Conservation (phyloP, 2,113 vertebrate species). For the Crotalus viridis region DNA sequence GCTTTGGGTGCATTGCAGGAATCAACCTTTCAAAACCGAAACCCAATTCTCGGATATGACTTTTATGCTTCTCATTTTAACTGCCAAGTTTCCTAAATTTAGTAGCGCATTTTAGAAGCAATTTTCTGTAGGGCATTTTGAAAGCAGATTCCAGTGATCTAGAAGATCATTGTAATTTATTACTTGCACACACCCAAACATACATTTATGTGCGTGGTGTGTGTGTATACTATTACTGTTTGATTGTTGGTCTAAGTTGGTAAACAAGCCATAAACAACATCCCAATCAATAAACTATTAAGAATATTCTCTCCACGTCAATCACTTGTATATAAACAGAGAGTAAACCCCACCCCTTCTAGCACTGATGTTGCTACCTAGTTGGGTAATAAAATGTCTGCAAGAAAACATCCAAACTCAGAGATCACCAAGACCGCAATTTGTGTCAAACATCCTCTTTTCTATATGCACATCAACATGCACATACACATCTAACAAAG, state of each 20-base stretch:
- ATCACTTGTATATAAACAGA: no score
- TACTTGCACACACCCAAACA: background rate
- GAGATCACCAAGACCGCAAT: background rate
- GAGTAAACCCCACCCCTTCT: no score
- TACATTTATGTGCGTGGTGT: background rate
- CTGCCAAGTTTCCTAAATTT: background rate
- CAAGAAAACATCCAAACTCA: background rate
- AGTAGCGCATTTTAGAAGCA: background rate
- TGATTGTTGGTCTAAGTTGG: background rate
- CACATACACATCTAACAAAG: no score
- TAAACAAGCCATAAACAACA: background rate
- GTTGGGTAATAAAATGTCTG: no score
- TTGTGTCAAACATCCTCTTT: background rate
- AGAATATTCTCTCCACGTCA: no score
- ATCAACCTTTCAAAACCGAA: conserved; percentile 39
- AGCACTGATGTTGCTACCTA: no score
- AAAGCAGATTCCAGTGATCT: background rate
- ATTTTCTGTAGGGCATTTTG: background rate
- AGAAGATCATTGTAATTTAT: background rate
- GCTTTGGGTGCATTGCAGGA: conserved; percentile 49
- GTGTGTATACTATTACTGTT: background rate
- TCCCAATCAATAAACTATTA: no score
- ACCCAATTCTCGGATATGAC: background rate
- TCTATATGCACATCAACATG: background rate
- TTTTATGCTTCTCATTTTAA: background rate